A percentile compares a stretch with the other conserved stretches of the same genome.
Conservation (phyloP, 2,113 vertebrate genomes). For the Andinoacara biseriatus region DNA sequence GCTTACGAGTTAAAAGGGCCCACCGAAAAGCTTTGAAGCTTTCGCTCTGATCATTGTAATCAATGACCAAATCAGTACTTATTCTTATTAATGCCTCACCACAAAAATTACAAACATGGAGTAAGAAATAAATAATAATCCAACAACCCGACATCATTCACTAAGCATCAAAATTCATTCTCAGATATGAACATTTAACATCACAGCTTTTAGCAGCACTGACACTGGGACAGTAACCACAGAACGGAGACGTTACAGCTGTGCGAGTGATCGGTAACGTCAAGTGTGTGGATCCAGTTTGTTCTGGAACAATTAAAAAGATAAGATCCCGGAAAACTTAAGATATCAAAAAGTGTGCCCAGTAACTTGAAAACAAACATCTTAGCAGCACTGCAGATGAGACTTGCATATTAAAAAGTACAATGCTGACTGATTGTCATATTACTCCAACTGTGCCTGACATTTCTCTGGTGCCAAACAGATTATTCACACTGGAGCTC, state of each 20-base stretch:
- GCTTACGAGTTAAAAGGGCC: too few species aligned
- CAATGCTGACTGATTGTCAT: neutral
- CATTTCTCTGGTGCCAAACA: neutral
- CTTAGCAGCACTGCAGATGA: neutral
- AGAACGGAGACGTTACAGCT: neutral
- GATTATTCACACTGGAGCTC: neutral
- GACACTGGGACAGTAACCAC: neutral
- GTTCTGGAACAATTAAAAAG: neutral
- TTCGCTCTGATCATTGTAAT: rapidly evolving
- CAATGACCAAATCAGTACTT: rapidly evolving
- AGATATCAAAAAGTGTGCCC: neutral
- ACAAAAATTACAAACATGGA: neutral
- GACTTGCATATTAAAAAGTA: neutral
- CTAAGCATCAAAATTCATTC: neutral
- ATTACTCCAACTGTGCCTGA: neutral
- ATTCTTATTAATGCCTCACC: neutral
- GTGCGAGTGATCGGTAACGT: too few species aligned
- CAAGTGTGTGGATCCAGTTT: neutral
- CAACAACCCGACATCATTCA: neutral
- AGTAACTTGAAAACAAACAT: neutral
- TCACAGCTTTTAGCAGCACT: neutral
- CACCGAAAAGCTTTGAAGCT: neutral
- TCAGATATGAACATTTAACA: neutral
- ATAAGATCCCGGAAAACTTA: neutral
- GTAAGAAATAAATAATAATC: neutral